These are phyloP conservation scores for Eupeodes latifasciatus DNA, from an alignment of 2,888 invertebrate genomes.

Conservation along the genomic window DNA sequence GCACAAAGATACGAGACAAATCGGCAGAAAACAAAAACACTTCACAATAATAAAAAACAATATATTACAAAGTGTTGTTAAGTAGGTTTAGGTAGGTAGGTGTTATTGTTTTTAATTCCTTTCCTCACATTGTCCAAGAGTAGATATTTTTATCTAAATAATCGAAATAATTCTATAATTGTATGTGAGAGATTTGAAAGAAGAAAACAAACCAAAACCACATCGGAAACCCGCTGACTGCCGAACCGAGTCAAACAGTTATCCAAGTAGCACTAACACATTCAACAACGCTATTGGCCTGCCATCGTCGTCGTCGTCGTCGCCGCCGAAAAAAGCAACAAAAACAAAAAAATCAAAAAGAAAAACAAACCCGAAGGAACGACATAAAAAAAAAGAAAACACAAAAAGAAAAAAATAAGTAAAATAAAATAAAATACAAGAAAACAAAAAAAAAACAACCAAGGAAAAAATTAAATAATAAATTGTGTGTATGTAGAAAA, in stretches of 20 bases:
- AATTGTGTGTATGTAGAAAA: constrained; percentile 74
- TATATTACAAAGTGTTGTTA: constrained; percentile 20
- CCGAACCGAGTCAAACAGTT: constrained; percentile 77
- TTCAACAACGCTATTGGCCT: constrained; percentile 70
- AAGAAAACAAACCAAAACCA: constrained; percentile 51
- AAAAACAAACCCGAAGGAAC: constrained; percentile 74
- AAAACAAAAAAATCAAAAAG: constrained; percentile 46
- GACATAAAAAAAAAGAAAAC: constrained; percentile 42
- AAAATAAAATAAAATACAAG: constrained; percentile 29
- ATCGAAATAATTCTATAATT: constrained; percentile 29
- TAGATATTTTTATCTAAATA: constrained; percentile 35
- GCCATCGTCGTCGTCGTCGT: constrained; percentile 60
- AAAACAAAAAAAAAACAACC: constrained; percentile 27
- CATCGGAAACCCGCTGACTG: constrained; percentile 71
- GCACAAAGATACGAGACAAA: constrained; percentile 52
- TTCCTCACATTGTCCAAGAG: constrained; percentile 33
- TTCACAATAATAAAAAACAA: constrained; percentile 34
- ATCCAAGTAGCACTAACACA: constrained; percentile 77
- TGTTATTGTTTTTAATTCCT: constrained; percentile 5
- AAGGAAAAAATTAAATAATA: constrained; percentile 75
- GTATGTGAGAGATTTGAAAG: constrained; percentile 52
- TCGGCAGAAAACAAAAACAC: constrained; percentile 24
- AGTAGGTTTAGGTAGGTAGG: not conserved
- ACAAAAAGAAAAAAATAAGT: constrained; percentile 37
- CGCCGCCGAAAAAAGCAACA: constrained; percentile 12